Base-by-base conservation (phyloP, 2,888 invertebrate species). In the Gibbula magus region DNA sequence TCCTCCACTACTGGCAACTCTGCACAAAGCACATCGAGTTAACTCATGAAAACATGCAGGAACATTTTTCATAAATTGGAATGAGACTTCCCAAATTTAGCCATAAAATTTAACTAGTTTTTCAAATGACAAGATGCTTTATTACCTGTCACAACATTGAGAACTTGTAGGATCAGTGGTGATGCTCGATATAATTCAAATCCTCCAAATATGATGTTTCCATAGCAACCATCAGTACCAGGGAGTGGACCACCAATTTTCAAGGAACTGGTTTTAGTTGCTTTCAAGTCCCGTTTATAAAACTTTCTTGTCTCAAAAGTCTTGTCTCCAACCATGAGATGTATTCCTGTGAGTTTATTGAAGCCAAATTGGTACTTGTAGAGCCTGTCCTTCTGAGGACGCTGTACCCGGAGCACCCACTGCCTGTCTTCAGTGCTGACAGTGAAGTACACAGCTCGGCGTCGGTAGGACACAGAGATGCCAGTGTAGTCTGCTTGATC, bases 181-280 rank as follows among this genome's bases (percentile, higher is more conserved):
- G 82, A 81, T 22, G 81, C 84, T 53, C 79, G 74, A 74, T 82
- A 85, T 5, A 84, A 80, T 56, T 82, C 80, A n/a, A 85, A 77
- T 10, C 78, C 79, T 18, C 84, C 85, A 54, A 84, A 82, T 13
- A 81, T 32, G 77, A 85, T 53, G 25, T 77, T 45, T 35, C 79
- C 70, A 22, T 54, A 76, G 70, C 83, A 85, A 7, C 66, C 70
- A 18, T 29, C 45, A 16, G 8, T 61, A 18, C 22, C 51, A 18
- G 10, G 22, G 20, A 18, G 13, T 22, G 75, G 77, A 18, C 81
- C 79, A 35, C 79, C 83, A 79, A 83, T 79, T 1, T 70, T 22
- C 54, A 83, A 53, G n/a, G 77, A 66, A 56, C 45, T 25, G 5
- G 75, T 70, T 54, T 53, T 39, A 13, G 73, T 56, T 35, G 75